Evolutionary conservation across 2,888 invertebrate species (phyloP), one percentile per base, ranked within the genome.

Genomic region (Eudemis profundana): DNA sequence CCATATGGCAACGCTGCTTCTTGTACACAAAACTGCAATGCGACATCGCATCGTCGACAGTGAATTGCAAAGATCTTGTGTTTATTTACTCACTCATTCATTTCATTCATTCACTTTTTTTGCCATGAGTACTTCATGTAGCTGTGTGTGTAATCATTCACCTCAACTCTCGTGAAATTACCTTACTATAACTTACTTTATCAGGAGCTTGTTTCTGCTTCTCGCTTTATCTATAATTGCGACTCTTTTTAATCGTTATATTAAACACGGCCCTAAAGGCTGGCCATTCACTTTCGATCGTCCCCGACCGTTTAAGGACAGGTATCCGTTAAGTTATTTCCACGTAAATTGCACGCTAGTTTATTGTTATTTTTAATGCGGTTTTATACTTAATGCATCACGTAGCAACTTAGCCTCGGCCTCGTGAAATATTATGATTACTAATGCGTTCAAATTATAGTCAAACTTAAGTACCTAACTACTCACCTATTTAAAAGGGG

Each of bases 231-330:
- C 21, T 42, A 27, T 27, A 54, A 27, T 23, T 15, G 15, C 40
- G 27, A 42, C 56, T 10, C 42, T 44, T 53, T 40, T 27, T 12
- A 21, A 51, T 12, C 33, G 33, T 8, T 10, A 0, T 10, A 17
- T 10, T 44, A n/a, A 21, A 14, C 15, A 17, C 40, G 38, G 21
- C 12, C 40, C 40, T 33, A 23, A 23, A 42, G n/a, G n/a, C n/a
- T n/a, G n/a, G 40, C 15, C 17, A 54, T 40, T 54, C 42, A 42
- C 29, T 56, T 56, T 56, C 56, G 42, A 29, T 54, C 4, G 8
- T 44, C 27, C 12, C 3, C 38, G 21, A 54, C 17, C 54, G 40
- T 54, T 54, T 27, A 54, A 42, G 38, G 17, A 42, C 54, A 54
- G 15, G 12, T 10, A 42, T 17, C 21, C 44, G 21, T 19, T 44